phyloP scores from a whole-genome alignment of 2,888 invertebrate species.

The Serripes groenlandicus region DNA sequence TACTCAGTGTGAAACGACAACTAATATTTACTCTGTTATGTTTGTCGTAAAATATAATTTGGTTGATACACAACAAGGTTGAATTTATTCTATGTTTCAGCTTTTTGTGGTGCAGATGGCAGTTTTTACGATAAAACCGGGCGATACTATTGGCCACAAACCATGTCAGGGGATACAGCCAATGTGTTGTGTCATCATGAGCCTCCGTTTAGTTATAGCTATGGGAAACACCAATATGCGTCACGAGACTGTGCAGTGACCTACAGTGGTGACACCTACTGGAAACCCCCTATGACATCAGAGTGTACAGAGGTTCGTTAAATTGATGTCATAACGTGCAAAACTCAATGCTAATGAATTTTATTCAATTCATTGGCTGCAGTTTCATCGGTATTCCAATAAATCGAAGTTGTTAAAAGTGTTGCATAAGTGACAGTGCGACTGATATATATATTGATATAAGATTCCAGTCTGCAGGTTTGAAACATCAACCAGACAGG shows the following conservation, averaged over 20 bases:
- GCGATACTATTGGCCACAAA: constrained; percentile 70
- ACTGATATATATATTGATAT: too few relatives aligned
- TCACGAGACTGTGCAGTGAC: constrained; percentile 62
- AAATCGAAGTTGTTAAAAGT: background rate
- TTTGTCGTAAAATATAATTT: too few relatives aligned
- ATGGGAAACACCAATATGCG: constrained; percentile 40
- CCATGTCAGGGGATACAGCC: constrained; percentile 57
- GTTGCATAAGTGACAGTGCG: too few relatives aligned
- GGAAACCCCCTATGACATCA: constrained; percentile 66
- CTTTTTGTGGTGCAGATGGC: constrained; percentile 62
- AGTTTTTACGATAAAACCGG: constrained; percentile 69
- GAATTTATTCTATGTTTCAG: constrained; percentile 28
- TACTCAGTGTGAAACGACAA: too few relatives aligned
- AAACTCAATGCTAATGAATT: too few relatives aligned
- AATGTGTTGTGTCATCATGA: constrained; percentile 67
- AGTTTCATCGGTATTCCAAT: background rate
- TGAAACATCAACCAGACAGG: too few relatives aligned
- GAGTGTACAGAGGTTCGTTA: constrained; percentile 70
- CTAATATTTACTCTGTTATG: too few relatives aligned
- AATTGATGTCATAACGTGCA: too few relatives aligned
- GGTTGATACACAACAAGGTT: too few relatives aligned
- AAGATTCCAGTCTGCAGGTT: too few relatives aligned
- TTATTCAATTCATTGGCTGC: background rate
- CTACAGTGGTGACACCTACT: constrained; percentile 59
- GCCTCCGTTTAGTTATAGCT: constrained; percentile 25